These are phyloP conservation scores for Protula sp. DNA, from an alignment of 2,888 invertebrate species.

Conservation along the genomic window DNA sequence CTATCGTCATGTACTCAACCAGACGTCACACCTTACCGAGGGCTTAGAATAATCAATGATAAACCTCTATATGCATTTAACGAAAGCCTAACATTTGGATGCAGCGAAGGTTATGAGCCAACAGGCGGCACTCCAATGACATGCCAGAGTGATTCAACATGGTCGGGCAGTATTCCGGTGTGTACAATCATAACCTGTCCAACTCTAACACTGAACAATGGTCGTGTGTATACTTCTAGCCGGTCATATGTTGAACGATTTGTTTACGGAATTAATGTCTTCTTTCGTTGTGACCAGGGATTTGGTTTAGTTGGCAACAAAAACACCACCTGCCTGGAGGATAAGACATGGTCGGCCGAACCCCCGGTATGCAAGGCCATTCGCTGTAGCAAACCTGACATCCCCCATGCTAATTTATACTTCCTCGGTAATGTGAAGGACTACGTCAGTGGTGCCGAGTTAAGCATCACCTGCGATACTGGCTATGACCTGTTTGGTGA, in stretches of 20 bases:
- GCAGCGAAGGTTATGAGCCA: constrained; percentile 5
- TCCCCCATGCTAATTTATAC: no score
- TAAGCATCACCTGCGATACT: background rate
- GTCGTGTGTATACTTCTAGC: constrained; percentile 4
- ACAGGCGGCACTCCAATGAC: constrained; percentile 4
- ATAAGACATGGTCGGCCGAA: constrained; percentile 2
- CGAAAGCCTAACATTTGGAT: background rate
- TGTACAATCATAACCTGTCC: constrained; percentile 8
- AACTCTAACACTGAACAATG: constrained; percentile 4
- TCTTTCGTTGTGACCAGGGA: constrained; percentile 4
- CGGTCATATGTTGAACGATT: no score
- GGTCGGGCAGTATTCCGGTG: constrained; percentile 7
- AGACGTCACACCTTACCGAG: background rate
- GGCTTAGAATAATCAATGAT: background rate
- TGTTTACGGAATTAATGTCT: constrained; percentile 1
- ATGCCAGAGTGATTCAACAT: constrained; percentile 8
- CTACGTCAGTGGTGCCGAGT: no score
- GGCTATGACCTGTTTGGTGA: background rate
- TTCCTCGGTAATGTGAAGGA: no score
- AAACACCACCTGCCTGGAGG: background rate
- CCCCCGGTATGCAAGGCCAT: constrained; percentile 2
- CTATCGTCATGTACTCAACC: background rate
- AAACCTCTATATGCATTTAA: background rate
- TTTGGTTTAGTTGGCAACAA: background rate
- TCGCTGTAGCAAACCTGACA: background rate